Conservation (phyloP, 2,113 vertebrate genomes). For the Scolopax mira region DNA sequence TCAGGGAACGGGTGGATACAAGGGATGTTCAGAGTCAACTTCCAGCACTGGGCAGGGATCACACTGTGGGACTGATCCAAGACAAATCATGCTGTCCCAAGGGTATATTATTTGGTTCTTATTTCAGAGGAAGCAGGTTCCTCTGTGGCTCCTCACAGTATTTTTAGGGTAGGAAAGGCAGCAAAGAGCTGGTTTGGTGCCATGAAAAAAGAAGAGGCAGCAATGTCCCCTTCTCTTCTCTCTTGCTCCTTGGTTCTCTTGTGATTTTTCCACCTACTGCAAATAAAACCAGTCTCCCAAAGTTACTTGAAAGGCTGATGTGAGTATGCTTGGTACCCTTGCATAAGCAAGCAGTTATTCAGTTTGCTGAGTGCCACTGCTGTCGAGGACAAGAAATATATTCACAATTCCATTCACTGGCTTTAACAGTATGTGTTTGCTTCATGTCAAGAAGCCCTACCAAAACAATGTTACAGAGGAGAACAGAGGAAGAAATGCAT, state of each 20-base stretch:
- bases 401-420: neutral
- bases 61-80: neutral
- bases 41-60: neutral
- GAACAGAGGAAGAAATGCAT: conserved; percentile 2
- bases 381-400: conserved; percentile 55
- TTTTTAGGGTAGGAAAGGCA: neutral
- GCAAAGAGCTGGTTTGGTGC: neutral
- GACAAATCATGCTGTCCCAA: neutral
- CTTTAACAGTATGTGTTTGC: conserved; percentile 8
- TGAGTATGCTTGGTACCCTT: neutral
- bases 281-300: conserved; percentile 3
- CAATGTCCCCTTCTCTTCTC: neutral
- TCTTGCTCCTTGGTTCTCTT: neutral
- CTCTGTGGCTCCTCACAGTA: neutral
- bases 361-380: conserved; percentile 17
- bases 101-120: neutral
- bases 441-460: conserved; percentile 27
- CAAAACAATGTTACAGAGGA: conserved; percentile 8
- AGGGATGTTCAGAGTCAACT: neutral
- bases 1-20: neutral
- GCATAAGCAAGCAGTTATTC: conserved; percentile 14
- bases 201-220: neutral
- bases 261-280: neutral
- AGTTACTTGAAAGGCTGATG: neutral
- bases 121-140: neutral